Conservation (phyloP, 2,888 invertebrate genomes). For the Achlya flavicornis region DNA sequence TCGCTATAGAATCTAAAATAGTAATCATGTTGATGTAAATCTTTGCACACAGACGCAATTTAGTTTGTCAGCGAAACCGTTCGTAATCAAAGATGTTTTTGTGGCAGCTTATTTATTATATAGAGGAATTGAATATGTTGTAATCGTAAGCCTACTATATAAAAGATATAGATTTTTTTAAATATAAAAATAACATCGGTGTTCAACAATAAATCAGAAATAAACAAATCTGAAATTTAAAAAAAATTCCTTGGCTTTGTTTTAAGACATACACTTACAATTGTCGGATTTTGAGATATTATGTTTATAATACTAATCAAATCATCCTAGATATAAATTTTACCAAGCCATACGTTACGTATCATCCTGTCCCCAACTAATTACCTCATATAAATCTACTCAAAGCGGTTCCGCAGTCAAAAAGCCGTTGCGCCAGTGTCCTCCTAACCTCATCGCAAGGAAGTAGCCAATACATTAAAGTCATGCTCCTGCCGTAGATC, state of each 20-base stretch:
- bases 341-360: neutral
- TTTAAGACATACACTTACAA: too few species aligned
- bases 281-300: too few species aligned
- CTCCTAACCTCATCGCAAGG: neutral
- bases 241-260: too few species aligned
- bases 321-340: too few species aligned
- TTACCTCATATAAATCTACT: neutral
- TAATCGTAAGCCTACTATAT: too few species aligned
- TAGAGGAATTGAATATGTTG: too few species aligned
- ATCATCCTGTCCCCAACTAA: neutral
- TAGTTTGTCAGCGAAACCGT: neutral
- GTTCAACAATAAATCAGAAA: too few species aligned
- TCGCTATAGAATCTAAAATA: neutral
- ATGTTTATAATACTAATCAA: too few species aligned
- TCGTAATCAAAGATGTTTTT: neutral
- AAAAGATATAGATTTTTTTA: too few species aligned
- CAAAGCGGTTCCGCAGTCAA: neutral
- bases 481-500: constrained; percentile 67
- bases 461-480: constrained; percentile 22
- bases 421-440: neutral
- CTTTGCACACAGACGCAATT: neutral
- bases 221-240: neutral
- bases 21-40: neutral
- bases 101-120: too few species aligned
- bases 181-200: too few species aligned